Evolutionary conservation across 2,888 invertebrate genomes (phyloP), one percentile per base, ranked within the genome.

Genomic region (Philaethria dido): DNA sequence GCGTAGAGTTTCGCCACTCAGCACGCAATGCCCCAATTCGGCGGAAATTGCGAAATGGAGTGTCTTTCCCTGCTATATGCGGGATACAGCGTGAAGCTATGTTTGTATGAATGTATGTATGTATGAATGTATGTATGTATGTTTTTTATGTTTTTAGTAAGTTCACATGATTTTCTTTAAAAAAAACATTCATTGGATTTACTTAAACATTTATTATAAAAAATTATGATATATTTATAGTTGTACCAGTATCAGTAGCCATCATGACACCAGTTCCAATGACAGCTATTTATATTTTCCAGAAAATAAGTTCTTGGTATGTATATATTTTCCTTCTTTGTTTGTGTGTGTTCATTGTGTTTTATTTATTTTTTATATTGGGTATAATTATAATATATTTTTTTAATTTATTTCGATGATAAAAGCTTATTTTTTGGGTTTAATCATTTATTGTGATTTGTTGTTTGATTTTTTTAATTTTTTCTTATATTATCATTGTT

Each of bases 191-290:
- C n/a, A n/a, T n/a, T n/a, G n/a, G n/a, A n/a, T n/a, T n/a, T n/a
- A n/a, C n/a, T n/a, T n/a, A n/a, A n/a, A n/a, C n/a, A 20, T 33
- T 1, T 42, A 42, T 48, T 0, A 22, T 45, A 16, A 9, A n/a
- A 18, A 18, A 8, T 52, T 3, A n/a, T 52, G 11, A 2, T 3
- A 52, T 11, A 22, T 63, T 93, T 92, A 68, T 93, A 95, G 97
- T 98, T 76, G 94, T 97, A 68, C 98, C 99, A 3, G 98, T 99
- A 0, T 94, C 97, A 2, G 96, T 97, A 20, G 98, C 98, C 18
- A 95, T 98, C 54, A 98, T 99, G 97, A 99, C 99, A 0, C 99
- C 99, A 0, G 82, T 98, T 25, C 98, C 99, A 0, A 93, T 98
- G 78, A 88, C 95, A 14, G 80, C 93, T 45, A 86, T 95, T 62